A percentile compares a stretch with the other conserved stretches of the same genome.
phyloP scores from a whole-genome alignment of 2,888 invertebrate species.

The Drosophila melanocephala region DNA sequence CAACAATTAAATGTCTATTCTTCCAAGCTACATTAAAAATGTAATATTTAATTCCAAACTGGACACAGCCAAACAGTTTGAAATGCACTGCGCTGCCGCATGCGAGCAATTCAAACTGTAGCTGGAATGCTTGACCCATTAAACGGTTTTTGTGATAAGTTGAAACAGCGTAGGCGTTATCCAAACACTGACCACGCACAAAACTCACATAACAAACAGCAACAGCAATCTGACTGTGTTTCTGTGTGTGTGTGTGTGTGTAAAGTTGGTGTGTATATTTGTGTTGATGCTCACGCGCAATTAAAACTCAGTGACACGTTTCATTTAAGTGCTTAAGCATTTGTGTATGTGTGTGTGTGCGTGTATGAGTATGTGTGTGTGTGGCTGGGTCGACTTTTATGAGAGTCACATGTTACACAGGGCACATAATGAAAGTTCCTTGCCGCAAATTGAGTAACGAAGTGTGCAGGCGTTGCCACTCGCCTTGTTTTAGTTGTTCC shows the following conservation, averaged over 20 bases:
- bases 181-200: slow-evolving; percentile 62
- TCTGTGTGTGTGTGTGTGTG: slow-evolving; percentile 11
- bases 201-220: slow-evolving; percentile 31
- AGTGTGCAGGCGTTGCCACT: slow-evolving; percentile 48
- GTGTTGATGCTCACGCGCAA: slow-evolving; percentile 55
- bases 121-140: slow-evolving; percentile 62
- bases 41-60: neutral
- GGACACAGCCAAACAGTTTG: slow-evolving; percentile 6
- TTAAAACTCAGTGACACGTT: slow-evolving; percentile 74
- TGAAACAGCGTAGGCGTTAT: slow-evolving; percentile 52
- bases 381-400: slow-evolving; percentile 51
- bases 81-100: slow-evolving; percentile 6
- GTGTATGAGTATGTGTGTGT: slow-evolving; percentile 12
- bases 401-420: slow-evolving; percentile 53
- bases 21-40: neutral
- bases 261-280: slow-evolving; percentile 16
- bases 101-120: slow-evolving; percentile 35
- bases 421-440: slow-evolving; percentile 56
- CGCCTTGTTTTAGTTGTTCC: slow-evolving; percentile 12
- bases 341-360: slow-evolving; percentile 16
- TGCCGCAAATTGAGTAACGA: slow-evolving; percentile 65
- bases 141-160: slow-evolving; percentile 54
- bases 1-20: neutral
- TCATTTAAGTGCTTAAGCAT: slow-evolving; percentile 60
- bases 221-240: slow-evolving; percentile 4